Evolutionary conservation across 2,113 vertebrate genomes (phyloP).

Genomic region (Melanerpes aurifrons): DNA sequence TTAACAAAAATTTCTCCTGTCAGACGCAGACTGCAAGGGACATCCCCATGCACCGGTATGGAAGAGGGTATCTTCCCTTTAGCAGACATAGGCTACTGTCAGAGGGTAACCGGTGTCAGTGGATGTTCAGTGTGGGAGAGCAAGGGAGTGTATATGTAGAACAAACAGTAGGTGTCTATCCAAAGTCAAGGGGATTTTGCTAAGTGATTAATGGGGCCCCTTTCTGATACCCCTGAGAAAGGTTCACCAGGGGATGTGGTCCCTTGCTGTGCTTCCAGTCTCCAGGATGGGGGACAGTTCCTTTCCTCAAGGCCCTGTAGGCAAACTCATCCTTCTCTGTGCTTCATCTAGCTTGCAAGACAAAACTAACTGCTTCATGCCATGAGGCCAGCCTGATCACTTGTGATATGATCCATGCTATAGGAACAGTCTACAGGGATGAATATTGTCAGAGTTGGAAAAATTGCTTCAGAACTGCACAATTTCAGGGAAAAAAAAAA

Average conservation of each 20-base stretch:
- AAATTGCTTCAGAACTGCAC: neutral
- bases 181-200: neutral
- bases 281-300: neutral
- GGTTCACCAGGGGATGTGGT: neutral
- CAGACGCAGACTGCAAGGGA: neutral
- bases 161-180: neutral
- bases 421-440: neutral
- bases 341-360: neutral
- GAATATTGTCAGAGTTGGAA: neutral
- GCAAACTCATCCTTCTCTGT: neutral
- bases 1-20: constrained; percentile 4
- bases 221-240: neutral
- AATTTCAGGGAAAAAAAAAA: neutral
- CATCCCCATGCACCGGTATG: fast-evolving
- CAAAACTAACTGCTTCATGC: neutral
- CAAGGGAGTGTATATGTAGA: neutral
- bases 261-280: fast-evolving
- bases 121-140: neutral
- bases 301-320: fast-evolving
- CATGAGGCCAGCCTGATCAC: neutral
- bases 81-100: neutral
- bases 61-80: neutral
- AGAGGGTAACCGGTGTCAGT: fast-evolving
- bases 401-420: neutral
- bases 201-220: neutral